Evolutionary conservation across 2,797 vertebrate genomes (phyloP), one percentile per base, ranked within the genome.

Genomic region (Sebastes trivittatus): DNA sequence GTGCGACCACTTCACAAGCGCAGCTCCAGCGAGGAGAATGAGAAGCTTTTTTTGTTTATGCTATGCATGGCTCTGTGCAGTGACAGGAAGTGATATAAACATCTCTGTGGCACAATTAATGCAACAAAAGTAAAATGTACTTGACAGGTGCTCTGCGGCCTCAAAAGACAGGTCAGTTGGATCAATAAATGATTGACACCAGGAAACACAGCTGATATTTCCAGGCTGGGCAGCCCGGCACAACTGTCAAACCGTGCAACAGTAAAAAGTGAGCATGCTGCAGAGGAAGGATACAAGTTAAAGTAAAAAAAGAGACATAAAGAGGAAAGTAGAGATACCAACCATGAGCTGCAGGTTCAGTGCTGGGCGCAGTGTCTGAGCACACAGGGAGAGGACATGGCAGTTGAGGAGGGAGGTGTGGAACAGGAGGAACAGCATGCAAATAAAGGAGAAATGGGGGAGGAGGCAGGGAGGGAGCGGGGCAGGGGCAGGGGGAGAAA

Each of bases 331-430:
- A 96, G 96, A 97, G 96, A 96, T 99, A 99, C 98, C 97, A 98
- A 99, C 98, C 98, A 97, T 99, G 98, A 97, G 97, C 97, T 95
- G 98, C 97, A 68, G 98, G 97, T 96, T 99, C 98, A 96, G 98
- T 97, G 96, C 97, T 97, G 97, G 98, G 97, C 96, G 97, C 95
- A 94, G 97, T 96, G 96, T 99, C 98, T 99, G 98, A 97, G 97
- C 97, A 97, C 97, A 95, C 93, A 93, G 88, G 97, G 96, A 97
- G 97, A 96, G 96, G 96, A 97, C 97, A 96, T 87, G 92, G 90
- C 85, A 72, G 94, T 91, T 78, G 93, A 83, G 90, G 93, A 92
- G 87, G 97, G 97, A 97, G 97, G 97, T 96, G 97, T 95, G 97
- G 96, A 97, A 98, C 97, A 97, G 97, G 97, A 98, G 97, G 97